Conservation (phyloP, 1,140 invertebrate genomes). For the Drosophila littoralis region DNA sequence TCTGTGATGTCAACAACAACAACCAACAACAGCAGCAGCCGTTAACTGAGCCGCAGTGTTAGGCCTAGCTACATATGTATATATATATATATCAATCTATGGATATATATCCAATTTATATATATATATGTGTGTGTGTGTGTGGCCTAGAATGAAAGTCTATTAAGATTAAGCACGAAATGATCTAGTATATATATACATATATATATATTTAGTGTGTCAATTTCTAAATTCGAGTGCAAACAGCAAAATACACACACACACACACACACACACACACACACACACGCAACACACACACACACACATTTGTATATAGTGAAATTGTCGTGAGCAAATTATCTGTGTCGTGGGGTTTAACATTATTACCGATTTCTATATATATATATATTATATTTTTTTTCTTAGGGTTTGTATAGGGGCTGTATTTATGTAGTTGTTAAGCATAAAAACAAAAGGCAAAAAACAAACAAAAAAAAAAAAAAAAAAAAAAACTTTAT, state of each 20-base stretch:
- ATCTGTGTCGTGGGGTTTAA: constrained; percentile 7
- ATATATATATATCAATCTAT: not conserved
- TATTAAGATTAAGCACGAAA: not conserved
- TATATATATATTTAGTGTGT: constrained; percentile 9
- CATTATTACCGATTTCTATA: not conserved
- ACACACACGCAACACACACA: too few relatives aligned
- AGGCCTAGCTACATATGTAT: not conserved
- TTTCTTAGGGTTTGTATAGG: constrained; percentile 13
- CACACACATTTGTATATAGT: constrained; percentile 28
- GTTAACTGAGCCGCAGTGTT: constrained; percentile 8
- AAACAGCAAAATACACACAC: constrained; percentile 12
- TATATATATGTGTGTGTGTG: not conserved
- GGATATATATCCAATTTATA: not conserved
- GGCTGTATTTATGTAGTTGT: constrained; percentile 48
- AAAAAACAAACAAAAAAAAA: not conserved
- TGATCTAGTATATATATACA: constrained; percentile 4
- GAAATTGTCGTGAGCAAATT: constrained; percentile 4
- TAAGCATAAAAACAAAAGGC: constrained; percentile 13
- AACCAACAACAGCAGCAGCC: constrained; percentile 14
- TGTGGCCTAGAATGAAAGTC: not conserved
- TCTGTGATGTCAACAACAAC: constrained; percentile 65
- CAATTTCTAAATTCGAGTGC: constrained; percentile 6
- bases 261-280: constrained; percentile 1
- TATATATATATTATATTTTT: constrained; percentile 7
- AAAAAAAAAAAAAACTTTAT: not conserved